These are phyloP conservation scores for Aleiodes leptofemur DNA, from an alignment of 2,888 invertebrate genomes.

Conservation along the genomic window DNA sequence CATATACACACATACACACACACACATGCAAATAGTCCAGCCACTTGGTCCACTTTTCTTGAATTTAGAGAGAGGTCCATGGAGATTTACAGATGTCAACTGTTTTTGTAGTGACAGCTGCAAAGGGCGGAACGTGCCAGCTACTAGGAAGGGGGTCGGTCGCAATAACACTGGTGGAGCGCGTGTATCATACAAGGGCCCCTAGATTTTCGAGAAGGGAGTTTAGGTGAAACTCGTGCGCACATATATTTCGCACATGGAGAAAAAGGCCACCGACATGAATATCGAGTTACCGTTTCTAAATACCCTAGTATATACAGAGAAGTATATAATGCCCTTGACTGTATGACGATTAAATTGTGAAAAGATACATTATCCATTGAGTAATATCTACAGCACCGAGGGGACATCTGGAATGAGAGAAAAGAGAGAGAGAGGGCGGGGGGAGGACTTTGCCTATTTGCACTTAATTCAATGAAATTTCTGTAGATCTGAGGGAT, in stretches of 20 bases:
- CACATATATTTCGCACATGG: slow-evolving; percentile 56
- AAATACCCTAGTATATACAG: slow-evolving; percentile 62
- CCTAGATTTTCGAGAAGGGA: slow-evolving; percentile 29
- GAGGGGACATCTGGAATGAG: slow-evolving; percentile 43
- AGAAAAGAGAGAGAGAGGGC: not conserved
- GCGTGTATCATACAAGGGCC: slow-evolving; percentile 27
- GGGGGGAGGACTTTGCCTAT: slow-evolving; percentile 43
- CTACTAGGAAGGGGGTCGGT: slow-evolving; percentile 35
- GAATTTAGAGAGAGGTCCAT: slow-evolving; percentile 38
- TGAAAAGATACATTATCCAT: slow-evolving; percentile 51
- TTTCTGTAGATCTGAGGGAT: slow-evolving; percentile 42
- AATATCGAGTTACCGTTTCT: slow-evolving; percentile 65
- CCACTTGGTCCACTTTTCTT: slow-evolving; percentile 30
- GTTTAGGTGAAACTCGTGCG: slow-evolving; percentile 25
- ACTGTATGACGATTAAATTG: slow-evolving; percentile 54
- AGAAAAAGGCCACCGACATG: slow-evolving; percentile 51
- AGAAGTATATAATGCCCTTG: slow-evolving; percentile 55
- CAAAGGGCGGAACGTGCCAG: slow-evolving; percentile 61
- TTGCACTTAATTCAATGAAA: slow-evolving; percentile 49
- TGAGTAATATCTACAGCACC: slow-evolving; percentile 30
- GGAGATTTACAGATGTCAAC: slow-evolving; percentile 70
- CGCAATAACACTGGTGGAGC: slow-evolving; percentile 1
- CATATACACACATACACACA: slow-evolving; percentile 25
- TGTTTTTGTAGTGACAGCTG: slow-evolving; percentile 70
- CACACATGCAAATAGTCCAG: slow-evolving; percentile 43